phyloP scores from a whole-genome alignment of 1,140 invertebrate species.

The Archegozetes longisetosus region DNA sequence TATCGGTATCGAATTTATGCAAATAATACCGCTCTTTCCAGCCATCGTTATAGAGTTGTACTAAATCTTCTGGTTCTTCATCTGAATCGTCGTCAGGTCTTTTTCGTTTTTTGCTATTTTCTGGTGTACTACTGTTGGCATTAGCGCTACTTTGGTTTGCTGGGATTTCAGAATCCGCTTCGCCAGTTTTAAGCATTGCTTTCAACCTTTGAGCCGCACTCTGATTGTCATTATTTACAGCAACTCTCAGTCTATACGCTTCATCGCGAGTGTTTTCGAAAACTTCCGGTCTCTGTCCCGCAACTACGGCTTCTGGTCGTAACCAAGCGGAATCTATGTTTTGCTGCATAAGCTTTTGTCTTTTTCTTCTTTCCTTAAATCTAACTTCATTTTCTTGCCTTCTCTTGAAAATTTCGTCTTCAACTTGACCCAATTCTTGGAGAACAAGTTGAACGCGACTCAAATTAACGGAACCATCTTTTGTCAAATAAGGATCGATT shows the following conservation, averaged over 20 bases:
- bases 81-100: slow-evolving; percentile 26
- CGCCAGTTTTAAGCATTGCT: slow-evolving; percentile 15
- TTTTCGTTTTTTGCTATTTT: neutral
- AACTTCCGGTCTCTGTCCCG: neutral
- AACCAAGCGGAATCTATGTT: slow-evolving; percentile 15
- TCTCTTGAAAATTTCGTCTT: slow-evolving; percentile 95
- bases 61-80: slow-evolving; percentile 72
- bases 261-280: slow-evolving; percentile 4
- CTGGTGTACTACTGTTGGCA: neutral
- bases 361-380: slow-evolving; percentile 36
- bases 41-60: slow-evolving; percentile 88
- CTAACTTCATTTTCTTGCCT: slow-evolving; percentile 66
- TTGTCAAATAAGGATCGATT: slow-evolving; percentile 55
- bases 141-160: neutral
- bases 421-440: slow-evolving; percentile 71
- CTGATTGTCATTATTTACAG: neutral
- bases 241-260: neutral
- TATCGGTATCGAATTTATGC: slow-evolving; percentile 68
- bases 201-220: slow-evolving; percentile 1
- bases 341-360: slow-evolving; percentile 1
- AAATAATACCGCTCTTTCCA: slow-evolving; percentile 96
- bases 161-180: too few species aligned
- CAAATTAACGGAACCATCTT: slow-evolving; percentile 82
- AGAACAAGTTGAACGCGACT: slow-evolving; percentile 76
- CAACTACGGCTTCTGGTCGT: slow-evolving; percentile 7